Percentiles rank a stretch among this genome's conserved stretches.
Evolutionary conservation across 1,140 invertebrate species (phyloP).

Genomic region (Stenopsyche tienmushanensis): DNA sequence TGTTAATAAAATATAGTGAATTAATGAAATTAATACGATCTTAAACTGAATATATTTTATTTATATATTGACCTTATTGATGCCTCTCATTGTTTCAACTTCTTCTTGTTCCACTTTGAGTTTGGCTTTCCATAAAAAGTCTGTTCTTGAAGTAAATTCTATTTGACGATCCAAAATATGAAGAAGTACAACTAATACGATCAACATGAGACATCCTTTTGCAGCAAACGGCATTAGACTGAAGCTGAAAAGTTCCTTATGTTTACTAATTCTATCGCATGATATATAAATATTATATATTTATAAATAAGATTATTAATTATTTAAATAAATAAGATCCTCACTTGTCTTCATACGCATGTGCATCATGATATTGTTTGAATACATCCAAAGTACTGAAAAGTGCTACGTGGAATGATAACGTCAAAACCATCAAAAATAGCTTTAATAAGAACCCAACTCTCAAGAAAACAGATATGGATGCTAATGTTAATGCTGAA

Average conservation of each 20-base stretch:
- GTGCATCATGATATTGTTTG: slow-evolving; percentile 57
- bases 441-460: slow-evolving; percentile 83
- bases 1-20: neutral
- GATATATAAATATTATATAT: slow-evolving; percentile 2
- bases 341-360: slow-evolving; percentile 56
- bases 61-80: slow-evolving; percentile 71
- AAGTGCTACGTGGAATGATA: slow-evolving; percentile 64
- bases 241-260: slow-evolving; percentile 56
- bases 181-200: slow-evolving; percentile 65
- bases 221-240: slow-evolving; percentile 64
- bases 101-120: slow-evolving; percentile 90
- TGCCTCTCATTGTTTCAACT: slow-evolving; percentile 91
- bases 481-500: slow-evolving; percentile 72
- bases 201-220: slow-evolving; percentile 63
- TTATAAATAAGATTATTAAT: neutral
- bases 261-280: slow-evolving; percentile 24
- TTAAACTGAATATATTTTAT: neutral
- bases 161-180: slow-evolving; percentile 83
- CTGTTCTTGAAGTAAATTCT: slow-evolving; percentile 82
- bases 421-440: slow-evolving; percentile 69
- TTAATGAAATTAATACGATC: neutral
- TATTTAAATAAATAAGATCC: neutral
- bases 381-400: slow-evolving; percentile 64
- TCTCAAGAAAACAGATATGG: slow-evolving; percentile 81
- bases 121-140: slow-evolving; percentile 92